Base-by-base conservation (phyloP, 2,797 vertebrate species). In the Salarias fasciatus region DNA sequence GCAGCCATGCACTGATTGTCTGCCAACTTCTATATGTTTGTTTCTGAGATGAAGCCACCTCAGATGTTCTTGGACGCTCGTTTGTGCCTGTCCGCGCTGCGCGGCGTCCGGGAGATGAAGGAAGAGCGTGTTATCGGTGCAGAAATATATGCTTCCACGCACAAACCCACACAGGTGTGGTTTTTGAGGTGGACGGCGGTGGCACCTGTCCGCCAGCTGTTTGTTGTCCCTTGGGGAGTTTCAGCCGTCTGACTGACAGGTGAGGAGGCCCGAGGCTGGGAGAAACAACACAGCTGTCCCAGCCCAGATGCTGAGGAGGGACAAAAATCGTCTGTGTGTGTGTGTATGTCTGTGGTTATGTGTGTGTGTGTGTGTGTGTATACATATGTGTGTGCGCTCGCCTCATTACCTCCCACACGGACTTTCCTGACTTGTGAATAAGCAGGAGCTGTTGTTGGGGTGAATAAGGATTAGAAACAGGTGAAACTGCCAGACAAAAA, bases 181-280 rank as follows among this genome's bases (percentile, higher is more conserved):
- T 82, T 79, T 63, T 53, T 56, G 82, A 81, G 74, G 72, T 83
- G 63, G 83, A 81, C 59, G 63, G 80, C 72, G 47, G 74, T 66
- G 52, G 80, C 91, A 92, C 90, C 90, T 91, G 88, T 85, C 82
- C 85, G 62, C 87, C 90, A 93, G 84, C 84, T 82, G 80, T 91
- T 94, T 92, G 92, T 82, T 88, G 80, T 94, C 94, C 72, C 92
- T 87, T 64, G 88, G 92, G 88, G 90, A 24, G 88, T 89, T 38
- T 94, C 75, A 82, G 83, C 66, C 43, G 72, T 55, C 76, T 88
- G 86, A 86, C 80, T 90, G 91, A 87, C 89, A 88, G 83, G 82
- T 89, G 90, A 89, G 80, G 86, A 79, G 84, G 79, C 80, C 79
- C 33, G 29, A 56, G 77, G 80, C 77, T 78, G 80, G 77, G 70